Percentiles rank a stretch among this genome's conserved stretches.
Conservation (phyloP, 2,888 invertebrate genomes). For the Lasius fuliginosus region DNA sequence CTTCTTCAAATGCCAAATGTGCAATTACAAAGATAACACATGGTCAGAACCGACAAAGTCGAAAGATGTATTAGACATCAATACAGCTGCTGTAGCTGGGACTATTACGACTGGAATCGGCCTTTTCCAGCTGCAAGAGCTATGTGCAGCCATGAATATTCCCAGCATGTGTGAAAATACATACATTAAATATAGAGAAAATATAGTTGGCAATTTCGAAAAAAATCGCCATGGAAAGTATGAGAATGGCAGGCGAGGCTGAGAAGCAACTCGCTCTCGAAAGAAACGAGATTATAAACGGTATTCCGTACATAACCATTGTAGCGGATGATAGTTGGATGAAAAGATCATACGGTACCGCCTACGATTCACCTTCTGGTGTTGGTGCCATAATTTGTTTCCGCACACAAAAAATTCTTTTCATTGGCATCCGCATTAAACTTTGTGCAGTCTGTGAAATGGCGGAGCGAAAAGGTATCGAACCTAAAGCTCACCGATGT, state of each 20-base stretch:
- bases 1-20: not conserved
- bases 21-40: not conserved
- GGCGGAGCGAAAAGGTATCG: conserved; percentile 52
- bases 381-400: too few species aligned
- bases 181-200: not conserved
- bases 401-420: not conserved
- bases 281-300: not conserved
- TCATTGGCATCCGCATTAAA: conserved; percentile 74
- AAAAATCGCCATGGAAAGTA: not conserved
- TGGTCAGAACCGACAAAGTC: not conserved
- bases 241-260: not conserved
- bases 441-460: conserved; percentile 68
- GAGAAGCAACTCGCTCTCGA: conserved; percentile 1
- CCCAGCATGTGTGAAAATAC: not conserved
- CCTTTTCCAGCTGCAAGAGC: conserved; percentile 16
- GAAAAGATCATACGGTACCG: too few species aligned
- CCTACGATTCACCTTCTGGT: too few species aligned
- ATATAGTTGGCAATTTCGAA: not conserved
- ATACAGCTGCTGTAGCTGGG: conserved; percentile 32
- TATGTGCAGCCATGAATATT: conserved; percentile 36
- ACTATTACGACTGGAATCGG: conserved; percentile 18
- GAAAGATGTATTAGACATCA: not conserved
- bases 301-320: not conserved
- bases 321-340: too few species aligned
- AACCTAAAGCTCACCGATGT: not conserved